phyloP scores from a whole-genome alignment of 2,888 invertebrate species.

The Leptinotarsa haldemani region DNA sequence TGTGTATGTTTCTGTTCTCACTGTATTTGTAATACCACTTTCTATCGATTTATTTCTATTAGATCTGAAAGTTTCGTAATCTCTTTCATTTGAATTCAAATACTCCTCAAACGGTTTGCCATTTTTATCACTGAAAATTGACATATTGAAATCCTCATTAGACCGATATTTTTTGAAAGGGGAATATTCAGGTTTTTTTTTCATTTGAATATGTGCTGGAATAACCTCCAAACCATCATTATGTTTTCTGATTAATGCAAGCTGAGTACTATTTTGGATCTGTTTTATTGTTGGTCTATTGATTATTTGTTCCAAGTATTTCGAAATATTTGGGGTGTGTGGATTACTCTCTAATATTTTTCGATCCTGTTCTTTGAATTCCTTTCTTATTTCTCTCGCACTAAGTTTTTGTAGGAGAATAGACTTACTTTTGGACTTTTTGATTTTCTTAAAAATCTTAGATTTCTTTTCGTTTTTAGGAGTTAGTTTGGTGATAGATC shows the following conservation, averaged over 20 bases:
- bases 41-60: conserved; percentile 16
- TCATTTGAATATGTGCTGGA: conserved; percentile 40
- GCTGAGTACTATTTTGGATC: conserved; percentile 54
- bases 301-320: conserved; percentile 52
- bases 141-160: conserved; percentile 41
- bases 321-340: conserved; percentile 46
- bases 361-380: conserved; percentile 56
- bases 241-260: conserved; percentile 56
- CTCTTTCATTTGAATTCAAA: conserved; percentile 52
- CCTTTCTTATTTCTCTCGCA: conserved; percentile 55
- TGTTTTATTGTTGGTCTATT: conserved; percentile 58
- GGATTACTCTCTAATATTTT: conserved; percentile 50
- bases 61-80: conserved; percentile 51
- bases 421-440: conserved; percentile 41
- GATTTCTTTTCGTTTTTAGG: background rate
- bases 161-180: conserved; percentile 34
- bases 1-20: background rate
- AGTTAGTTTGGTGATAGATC: background rate
- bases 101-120: conserved; percentile 54
- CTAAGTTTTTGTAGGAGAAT: conserved; percentile 53
- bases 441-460: background rate
- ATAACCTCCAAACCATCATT: conserved; percentile 53
- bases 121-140: conserved; percentile 52
- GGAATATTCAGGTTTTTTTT: conserved; percentile 29
- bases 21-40: background rate